Evolutionary conservation across 2,888 invertebrate genomes (phyloP).

Genomic region (Esperia sulphurella): DNA sequence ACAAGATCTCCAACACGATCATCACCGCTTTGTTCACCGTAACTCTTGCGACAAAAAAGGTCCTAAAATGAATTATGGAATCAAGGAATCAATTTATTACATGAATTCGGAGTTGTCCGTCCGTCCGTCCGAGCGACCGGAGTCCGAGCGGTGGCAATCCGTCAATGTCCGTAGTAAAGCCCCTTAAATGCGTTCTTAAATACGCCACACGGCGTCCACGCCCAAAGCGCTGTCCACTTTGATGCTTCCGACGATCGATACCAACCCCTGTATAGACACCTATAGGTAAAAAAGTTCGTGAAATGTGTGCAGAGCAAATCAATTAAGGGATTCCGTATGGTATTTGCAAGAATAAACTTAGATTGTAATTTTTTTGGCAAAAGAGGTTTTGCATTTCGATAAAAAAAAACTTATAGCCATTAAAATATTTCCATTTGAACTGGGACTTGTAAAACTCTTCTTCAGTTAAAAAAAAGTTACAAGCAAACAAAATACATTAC

Average conservation of each 20-base stretch:
- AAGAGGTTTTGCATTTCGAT: no score
- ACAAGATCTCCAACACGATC: no score
- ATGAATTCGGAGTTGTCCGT: conserved; percentile 16
- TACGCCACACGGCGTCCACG: conserved; percentile 34
- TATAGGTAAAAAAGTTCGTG: conserved; percentile 10
- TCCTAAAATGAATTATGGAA: conserved; percentile 27
- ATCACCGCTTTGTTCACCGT: not conserved
- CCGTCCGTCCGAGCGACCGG: conserved; percentile 28
- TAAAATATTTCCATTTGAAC: no score
- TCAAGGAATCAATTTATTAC: conserved; percentile 28
- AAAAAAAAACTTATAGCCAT: no score
- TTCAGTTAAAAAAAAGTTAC: no score
- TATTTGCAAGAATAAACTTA: no score
- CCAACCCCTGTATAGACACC: conserved; percentile 22
- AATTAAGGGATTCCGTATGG: no score
- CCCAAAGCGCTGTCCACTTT: conserved; percentile 42
- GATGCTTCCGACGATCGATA: conserved; percentile 45
- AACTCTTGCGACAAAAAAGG: conserved; percentile 8
- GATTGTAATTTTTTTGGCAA: no score
- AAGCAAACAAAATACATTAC: no score
- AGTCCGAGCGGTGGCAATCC: conserved; percentile 52
- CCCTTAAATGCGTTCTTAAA: conserved; percentile 66
- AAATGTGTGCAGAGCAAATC: not conserved
- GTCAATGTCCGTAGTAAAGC: conserved; percentile 67
- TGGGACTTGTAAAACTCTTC: no score